Conservation (phyloP, 2,797 vertebrate species). For the Lepidocolaptes lacrymiger region DNA sequence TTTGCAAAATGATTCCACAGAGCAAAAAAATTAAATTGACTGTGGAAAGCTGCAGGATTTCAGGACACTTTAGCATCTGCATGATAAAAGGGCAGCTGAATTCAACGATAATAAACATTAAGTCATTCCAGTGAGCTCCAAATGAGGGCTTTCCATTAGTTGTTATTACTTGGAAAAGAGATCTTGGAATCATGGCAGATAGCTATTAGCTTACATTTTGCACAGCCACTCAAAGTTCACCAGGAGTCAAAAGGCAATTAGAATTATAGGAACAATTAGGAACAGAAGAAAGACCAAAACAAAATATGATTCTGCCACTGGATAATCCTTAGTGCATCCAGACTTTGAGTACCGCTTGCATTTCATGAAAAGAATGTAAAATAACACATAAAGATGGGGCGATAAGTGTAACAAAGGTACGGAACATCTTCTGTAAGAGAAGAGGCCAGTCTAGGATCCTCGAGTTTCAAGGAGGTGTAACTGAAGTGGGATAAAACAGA, state of each 20-base stretch:
- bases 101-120: constrained; percentile 44
- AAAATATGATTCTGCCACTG: background rate
- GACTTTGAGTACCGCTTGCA: background rate
- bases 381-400: background rate
- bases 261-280: background rate
- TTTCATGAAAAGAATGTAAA: background rate
- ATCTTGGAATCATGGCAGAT: constrained; percentile 35
- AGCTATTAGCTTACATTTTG: constrained; percentile 24
- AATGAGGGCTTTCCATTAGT: constrained; percentile 43
- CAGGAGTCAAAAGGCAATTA: constrained; percentile 4
- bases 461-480: background rate
- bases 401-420: background rate
- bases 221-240: constrained; percentile 26
- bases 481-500: background rate
- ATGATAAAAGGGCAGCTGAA: constrained; percentile 36
- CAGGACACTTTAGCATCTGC: background rate
- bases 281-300: background rate
- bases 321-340: background rate
- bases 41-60: constrained; percentile 33
- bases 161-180: constrained; percentile 28
- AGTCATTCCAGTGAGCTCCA: constrained; percentile 45
- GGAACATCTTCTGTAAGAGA: background rate
- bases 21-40: constrained; percentile 36
- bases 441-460: background rate
- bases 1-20: constrained; percentile 13